Base-by-base conservation (phyloP, 2,888 invertebrate genomes). In the Trilocha varians region DNA sequence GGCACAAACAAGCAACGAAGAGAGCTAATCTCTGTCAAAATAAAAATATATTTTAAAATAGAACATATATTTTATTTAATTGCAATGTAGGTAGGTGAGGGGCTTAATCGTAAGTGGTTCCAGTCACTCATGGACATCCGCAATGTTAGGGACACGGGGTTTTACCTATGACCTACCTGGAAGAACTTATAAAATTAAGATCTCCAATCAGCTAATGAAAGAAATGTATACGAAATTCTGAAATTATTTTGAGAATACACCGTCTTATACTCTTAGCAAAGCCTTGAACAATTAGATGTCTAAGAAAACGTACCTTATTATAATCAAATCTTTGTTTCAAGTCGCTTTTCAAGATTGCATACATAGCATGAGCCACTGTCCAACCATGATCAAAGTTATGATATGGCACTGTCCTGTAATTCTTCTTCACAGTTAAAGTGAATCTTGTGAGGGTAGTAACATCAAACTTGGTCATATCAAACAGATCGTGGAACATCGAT, bases 321-420 rank as follows among this genome's bases (percentile, higher is more conserved):
- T 65, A 67, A 49, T 65, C 57, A 39, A 75, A 78, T 9, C 66
- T 52, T 2, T 56, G 49, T 2, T 38, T 32, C 2, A 43, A n/a
- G 40, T 79, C 78, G 25, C 57, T 69, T 69, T 91, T 92, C 40
- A 94, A 78, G 38, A 94, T 90, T 3, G 90, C 88, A 62, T 92
- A 94, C 90, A 94, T 93, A 13, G 92, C 89, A 59, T 95, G 93
- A 2, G 95, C 94, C 0, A 95, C 95, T 0, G 94, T 91, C 87
- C 95, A 95, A 0, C 93, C 95, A 62, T 96, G 95, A 16, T 91
- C 91, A 90, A 95, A 96, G 69, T 95, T 96, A 67, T 96, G 95
- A 64, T 95, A 95, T 0, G 94, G 93, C 0, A 95, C 94, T 17
- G 90, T 82, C 6, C 95, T 85, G 65, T 96, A 95, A 76, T 95